These are phyloP conservation scores for Sycophila texana DNA, from an alignment of 2,888 invertebrate species.

Conservation along the genomic window DNA sequence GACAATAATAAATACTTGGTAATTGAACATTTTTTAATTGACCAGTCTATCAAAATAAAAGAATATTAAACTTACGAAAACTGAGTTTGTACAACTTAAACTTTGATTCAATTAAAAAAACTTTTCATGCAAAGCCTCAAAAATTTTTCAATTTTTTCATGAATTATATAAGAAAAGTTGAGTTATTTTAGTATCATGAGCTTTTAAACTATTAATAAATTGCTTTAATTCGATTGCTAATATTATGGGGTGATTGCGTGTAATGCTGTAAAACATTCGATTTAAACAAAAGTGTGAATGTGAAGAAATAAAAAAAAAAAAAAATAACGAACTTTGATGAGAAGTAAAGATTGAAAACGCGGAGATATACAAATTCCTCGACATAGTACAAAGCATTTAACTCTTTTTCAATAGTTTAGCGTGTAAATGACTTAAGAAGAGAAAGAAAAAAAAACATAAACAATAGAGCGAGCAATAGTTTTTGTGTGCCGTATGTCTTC, in stretches of 20 bases:
- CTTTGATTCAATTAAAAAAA: neutral
- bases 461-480: slow-evolving; percentile 61
- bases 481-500: slow-evolving; percentile 53
- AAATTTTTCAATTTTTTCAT: neutral
- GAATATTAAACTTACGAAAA: no score
- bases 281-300: slow-evolving; percentile 25
- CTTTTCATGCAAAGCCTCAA: neutral
- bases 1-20: slow-evolving; percentile 43
- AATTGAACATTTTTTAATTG: slow-evolving; percentile 8
- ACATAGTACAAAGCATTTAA: slow-evolving; percentile 75
- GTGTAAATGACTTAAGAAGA: slow-evolving; percentile 62
- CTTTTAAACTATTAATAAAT: no score
- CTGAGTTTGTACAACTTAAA: no score
- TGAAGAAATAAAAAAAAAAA: slow-evolving; percentile 12
- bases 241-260: neutral
- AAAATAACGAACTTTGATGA: slow-evolving; percentile 43
- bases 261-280: slow-evolving; percentile 6
- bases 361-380: slow-evolving; percentile 74
- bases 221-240: no score
- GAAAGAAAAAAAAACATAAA: slow-evolving; percentile 59
- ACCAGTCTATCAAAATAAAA: neutral
- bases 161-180: no score
- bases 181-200: no score
- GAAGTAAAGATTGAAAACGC: slow-evolving; percentile 59
- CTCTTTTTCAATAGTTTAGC: slow-evolving; percentile 69